Evolutionary conservation across 2,888 invertebrate genomes (phyloP).

Genomic region (Dynastes grantii): DNA sequence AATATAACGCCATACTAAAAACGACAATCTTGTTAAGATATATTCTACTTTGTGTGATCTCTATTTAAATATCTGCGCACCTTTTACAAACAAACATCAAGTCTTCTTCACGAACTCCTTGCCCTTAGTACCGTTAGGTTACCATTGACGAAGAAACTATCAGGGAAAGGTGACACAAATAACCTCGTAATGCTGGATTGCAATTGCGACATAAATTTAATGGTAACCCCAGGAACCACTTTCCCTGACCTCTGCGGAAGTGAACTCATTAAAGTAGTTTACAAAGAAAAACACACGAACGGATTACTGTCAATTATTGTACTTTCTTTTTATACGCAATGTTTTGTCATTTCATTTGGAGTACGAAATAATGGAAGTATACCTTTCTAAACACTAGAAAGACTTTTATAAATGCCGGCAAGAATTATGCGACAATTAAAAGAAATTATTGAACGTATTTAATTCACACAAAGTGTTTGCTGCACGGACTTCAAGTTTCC

Average conservation of each 20-base stretch:
- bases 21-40: too few relatives aligned
- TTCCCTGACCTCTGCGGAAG: slow-evolving; percentile 15
- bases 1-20: too few relatives aligned
- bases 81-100: neutral
- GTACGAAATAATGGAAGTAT: neutral
- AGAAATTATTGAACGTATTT: too few relatives aligned
- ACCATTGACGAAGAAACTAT: neutral
- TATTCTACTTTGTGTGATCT: too few relatives aligned
- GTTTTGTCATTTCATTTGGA: neutral
- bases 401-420: too few relatives aligned
- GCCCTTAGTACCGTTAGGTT: slow-evolving; percentile 24
- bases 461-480: too few relatives aligned
- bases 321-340: neutral
- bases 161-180: slow-evolving; percentile 23
- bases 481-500: too few relatives aligned
- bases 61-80: too few relatives aligned
- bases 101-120: neutral
- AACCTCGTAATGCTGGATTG: neutral
- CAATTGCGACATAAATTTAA: slow-evolving; percentile 7
- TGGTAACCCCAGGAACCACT: neutral
- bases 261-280: neutral
- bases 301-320: neutral
- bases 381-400: too few relatives aligned
- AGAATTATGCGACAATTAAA: too few relatives aligned
- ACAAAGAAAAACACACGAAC: neutral